Base-by-base conservation (phyloP, 2,113 vertebrate genomes). In the Hepsetus odoe region DNA sequence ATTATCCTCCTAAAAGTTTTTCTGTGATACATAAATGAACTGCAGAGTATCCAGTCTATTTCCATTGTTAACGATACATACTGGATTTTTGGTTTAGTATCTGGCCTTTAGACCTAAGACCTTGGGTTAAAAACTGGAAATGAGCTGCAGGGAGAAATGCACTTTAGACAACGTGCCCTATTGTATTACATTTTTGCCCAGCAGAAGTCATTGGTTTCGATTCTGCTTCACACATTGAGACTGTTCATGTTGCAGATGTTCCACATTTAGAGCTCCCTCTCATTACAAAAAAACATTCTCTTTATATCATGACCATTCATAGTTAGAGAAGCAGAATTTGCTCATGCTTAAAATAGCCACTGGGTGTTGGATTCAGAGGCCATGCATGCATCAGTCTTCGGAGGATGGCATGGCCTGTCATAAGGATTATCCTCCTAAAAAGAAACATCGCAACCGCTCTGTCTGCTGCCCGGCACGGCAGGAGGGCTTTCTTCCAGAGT, bases 341-440 rank as follows among this genome's bases (percentile, higher is more conserved):
- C 80, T 85, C 58, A 76, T 86, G 46, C 68, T 75, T 76, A 73
- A 78, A 59, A 76, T 26, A 62, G 79, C 76, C 62, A 62, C 49
- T 69, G 79, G 65, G 77, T 85, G 59, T 9, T 58, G 59, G 62
- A 80, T 80, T 82, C 87, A 84, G 80, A 85, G 83, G 85, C 84
- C 86, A 77, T 74, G 74, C 71, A 84, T 16, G 82, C 82, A 74
- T 84, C 83, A 82, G 82, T 82, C 85, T 87, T 85, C 93, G 92
- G 44, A 93, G 40, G 71, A 94, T 80, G 51, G 46, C 56, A 67
- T n/a, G 64, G 59, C 40, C 70, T 61, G 56, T 66, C 61, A 66
- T 67, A 55, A 94, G 94, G 82, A 95, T 96, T 86, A 97, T 96
- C 88, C 94, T 92, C 88, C 94, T 93, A 78, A 74, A 94, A 90